Evolutionary conservation across 1,140 invertebrate genomes (phyloP).

Genomic region (Zaprionus nigranus): DNA sequence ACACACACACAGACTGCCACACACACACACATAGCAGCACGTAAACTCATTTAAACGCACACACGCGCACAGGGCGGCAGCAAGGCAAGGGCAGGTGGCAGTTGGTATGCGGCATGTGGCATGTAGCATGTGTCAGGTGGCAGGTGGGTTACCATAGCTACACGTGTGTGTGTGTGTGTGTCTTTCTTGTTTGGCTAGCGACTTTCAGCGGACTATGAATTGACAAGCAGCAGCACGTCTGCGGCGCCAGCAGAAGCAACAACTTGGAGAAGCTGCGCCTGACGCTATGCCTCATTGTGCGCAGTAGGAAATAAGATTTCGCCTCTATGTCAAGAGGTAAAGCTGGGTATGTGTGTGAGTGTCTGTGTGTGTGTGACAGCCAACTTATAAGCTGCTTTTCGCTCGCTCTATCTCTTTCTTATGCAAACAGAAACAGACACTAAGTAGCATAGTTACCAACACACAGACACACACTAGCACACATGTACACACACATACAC

Average conservation of each 20-base stretch:
- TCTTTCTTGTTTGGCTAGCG: conserved; percentile 48
- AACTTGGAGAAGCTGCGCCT: conserved; percentile 40
- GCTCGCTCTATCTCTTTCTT: conserved; percentile 12
- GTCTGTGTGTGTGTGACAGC: conserved; percentile 33
- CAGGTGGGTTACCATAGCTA: conserved; percentile 59
- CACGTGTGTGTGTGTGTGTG: conserved; percentile 14
- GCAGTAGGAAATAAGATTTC: conserved; percentile 52
- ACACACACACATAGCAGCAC: conserved; percentile 43
- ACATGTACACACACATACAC: conserved; percentile 4
- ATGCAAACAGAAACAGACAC: conserved; percentile 70
- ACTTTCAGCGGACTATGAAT: conserved; percentile 34
- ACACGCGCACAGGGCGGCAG: conserved; percentile 21
- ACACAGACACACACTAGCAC: conserved; percentile 22
- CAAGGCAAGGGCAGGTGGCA: conserved; percentile 10
- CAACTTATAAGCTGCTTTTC: conserved; percentile 46
- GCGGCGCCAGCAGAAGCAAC: conserved; percentile 14
- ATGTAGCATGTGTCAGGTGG: conserved; percentile 13
- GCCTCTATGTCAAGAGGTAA: conserved; percentile 20
- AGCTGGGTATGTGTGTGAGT: conserved; percentile 25
- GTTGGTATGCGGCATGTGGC: neutral
- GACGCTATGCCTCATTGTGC: conserved; percentile 37
- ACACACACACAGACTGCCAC: conserved; percentile 29
- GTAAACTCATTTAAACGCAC: conserved; percentile 69
- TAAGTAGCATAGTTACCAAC: conserved; percentile 75
- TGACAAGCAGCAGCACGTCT: conserved; percentile 24